Conservation (phyloP, 2,797 vertebrate species). For the Helicolenus hilgendorfi region DNA sequence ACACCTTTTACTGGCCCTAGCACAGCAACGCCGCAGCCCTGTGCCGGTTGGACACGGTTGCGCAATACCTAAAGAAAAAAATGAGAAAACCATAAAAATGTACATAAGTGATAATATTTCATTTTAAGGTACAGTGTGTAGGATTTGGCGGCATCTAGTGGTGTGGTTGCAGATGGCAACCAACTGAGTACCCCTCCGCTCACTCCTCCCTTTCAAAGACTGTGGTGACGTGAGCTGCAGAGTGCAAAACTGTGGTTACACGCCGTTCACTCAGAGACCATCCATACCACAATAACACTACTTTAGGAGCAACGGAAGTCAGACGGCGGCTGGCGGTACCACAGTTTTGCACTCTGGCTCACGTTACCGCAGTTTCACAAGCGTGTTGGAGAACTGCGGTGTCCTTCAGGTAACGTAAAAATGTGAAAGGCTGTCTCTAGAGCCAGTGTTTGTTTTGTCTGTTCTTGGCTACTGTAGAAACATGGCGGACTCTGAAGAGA, state of each 20-base stretch:
- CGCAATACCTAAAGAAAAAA: conserved; percentile 89
- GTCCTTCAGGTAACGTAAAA: no score
- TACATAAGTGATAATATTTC: not conserved
- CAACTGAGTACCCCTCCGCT: not conserved
- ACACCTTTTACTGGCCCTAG: conserved; percentile 91
- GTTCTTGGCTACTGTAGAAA: no score
- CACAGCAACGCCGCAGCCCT: conserved; percentile 91
- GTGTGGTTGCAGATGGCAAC: not conserved
- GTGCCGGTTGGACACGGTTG: conserved; percentile 94
- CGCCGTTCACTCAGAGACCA: not conserved
- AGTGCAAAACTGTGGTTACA: not conserved
- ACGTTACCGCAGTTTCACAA: not conserved
- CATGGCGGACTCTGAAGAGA: no score
- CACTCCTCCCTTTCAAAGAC: not conserved
- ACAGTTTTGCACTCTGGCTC: not conserved
- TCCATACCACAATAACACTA: not conserved
- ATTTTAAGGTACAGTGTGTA: not conserved
- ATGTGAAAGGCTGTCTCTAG: no score
- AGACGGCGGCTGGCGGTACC: not conserved
- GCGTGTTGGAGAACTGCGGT: no score
- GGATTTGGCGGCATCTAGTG: not conserved
- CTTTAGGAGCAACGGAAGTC: not conserved
- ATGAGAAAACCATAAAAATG: not conserved
- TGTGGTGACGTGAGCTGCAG: not conserved
- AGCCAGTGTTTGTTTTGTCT: no score